Base-by-base conservation (phyloP, 2,797 vertebrate genomes). In the Pogonophryne albipinna region DNA sequence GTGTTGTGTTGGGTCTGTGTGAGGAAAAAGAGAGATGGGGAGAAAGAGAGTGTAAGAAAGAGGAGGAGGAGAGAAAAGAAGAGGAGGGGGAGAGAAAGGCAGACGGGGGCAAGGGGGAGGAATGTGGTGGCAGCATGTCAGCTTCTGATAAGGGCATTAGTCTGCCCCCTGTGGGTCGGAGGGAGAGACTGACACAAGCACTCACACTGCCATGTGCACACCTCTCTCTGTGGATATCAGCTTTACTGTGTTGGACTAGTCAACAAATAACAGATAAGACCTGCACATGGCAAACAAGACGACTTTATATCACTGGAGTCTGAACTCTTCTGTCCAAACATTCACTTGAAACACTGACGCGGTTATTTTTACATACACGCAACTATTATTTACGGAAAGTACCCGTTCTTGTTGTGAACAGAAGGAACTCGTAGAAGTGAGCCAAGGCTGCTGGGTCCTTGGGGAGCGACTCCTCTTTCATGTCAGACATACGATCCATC, bases 71-170 rank as follows among this genome's bases (percentile, higher is more conserved):
- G 56, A 76, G 69, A 75, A 68, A 55, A 71, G 67, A 72, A 49
- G 41, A 70, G 44, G 7, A 27, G 41, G 51, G 15, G 44, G 74
- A 66, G 53, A 68, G 50, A 20, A 74, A 69, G 81, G 82, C 74
- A 44, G 60, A 69, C 12, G 68, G 77, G 76, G 87, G 87, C 82
- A 87, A 87, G 53, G 87, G 84, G 83, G 79, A 89, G 87, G 88
- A 86, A 85, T 89, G 84, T 74, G 82, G 91, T 88, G 87, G 90
- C 89, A 90, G 90, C 85, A 79, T 94, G 93, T 92, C 92, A 92
- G 92, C 90, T 81, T 83, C 87, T 86, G 92, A 95, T 95, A 95
- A 95, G 91, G 85, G 93, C 93, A 94, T 95, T 94, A 95, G 90
- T 84, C 91, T 92, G 91, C 91, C 92, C 93, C 93, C 93, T 94